Percentiles rank a stretch among this genome's conserved stretches.
Conservation (phyloP, 2,797 vertebrate species). For the Chaenodraco wilsoni region DNA sequence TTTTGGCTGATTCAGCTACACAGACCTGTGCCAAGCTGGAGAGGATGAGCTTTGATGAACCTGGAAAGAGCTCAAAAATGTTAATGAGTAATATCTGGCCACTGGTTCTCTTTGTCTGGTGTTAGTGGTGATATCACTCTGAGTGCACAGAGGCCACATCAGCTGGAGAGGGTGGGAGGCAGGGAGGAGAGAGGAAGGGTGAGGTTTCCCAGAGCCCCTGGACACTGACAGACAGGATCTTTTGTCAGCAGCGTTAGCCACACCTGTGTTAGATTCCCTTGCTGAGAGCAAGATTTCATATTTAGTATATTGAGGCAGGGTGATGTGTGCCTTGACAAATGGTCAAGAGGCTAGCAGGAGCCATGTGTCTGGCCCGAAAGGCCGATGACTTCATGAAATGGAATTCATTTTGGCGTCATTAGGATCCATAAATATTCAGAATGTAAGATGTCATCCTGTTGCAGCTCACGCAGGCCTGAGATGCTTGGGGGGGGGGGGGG, state of each 20-base stretch:
- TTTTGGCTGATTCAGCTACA: slow-evolving; percentile 40
- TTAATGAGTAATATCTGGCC: slow-evolving; percentile 64
- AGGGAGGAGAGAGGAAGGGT: slow-evolving; percentile 38
- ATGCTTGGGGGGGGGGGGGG: slow-evolving; percentile 9
- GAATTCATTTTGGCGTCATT: slow-evolving; percentile 66
- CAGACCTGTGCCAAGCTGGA: slow-evolving; percentile 24
- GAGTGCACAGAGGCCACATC: slow-evolving; percentile 52
- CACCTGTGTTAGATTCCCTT: slow-evolving; percentile 51
- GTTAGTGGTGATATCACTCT: slow-evolving; percentile 57
- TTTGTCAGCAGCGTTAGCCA: slow-evolving; percentile 47
- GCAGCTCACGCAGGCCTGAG: slow-evolving; percentile 32
- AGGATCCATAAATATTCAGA: slow-evolving; percentile 68
- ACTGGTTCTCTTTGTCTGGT: slow-evolving; percentile 50
- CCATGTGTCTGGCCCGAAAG: slow-evolving; percentile 51
- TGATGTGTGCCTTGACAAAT: slow-evolving; percentile 52
- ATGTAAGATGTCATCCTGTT: slow-evolving; percentile 65
- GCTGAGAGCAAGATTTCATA: slow-evolving; percentile 40
- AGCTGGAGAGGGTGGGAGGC: slow-evolving; percentile 51
- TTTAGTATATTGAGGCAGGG: slow-evolving; percentile 28
- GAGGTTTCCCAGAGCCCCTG: slow-evolving; percentile 49
- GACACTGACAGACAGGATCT: slow-evolving; percentile 52
- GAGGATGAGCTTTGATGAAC: slow-evolving; percentile 45
- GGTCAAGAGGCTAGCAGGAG: slow-evolving; percentile 46
- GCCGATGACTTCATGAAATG: slow-evolving; percentile 75
- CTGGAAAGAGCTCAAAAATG: slow-evolving; percentile 66